Percentiles rank a stretch among this genome's conserved stretches.
Conservation (phyloP, 2,888 invertebrate genomes). For the Pseudococcus longispinus region DNA sequence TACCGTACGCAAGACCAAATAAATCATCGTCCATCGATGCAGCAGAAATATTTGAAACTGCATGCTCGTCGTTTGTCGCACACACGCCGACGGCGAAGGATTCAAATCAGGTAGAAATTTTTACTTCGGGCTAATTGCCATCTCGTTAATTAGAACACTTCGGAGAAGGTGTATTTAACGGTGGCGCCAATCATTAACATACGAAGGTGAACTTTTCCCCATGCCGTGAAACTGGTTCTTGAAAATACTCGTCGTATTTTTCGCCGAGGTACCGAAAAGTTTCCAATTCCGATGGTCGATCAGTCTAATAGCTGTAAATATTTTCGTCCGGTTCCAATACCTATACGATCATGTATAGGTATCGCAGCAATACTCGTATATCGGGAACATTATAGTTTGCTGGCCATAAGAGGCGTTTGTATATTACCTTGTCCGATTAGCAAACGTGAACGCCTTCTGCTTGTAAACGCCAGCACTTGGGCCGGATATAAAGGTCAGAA, state of each 20-base stretch:
- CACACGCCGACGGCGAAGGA: neutral
- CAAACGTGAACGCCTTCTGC: slow-evolving; percentile 10
- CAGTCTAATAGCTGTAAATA: neutral
- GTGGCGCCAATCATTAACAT: slow-evolving; percentile 26
- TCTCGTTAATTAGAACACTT: slow-evolving; percentile 4
- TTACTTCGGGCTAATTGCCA: slow-evolving; percentile 1
- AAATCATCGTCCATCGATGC: neutral
- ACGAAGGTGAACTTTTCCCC: slow-evolving; percentile 23
- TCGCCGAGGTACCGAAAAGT: neutral
- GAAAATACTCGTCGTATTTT: neutral
- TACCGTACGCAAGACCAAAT: neutral
- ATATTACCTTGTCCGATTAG: neutral
- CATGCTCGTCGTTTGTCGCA: neutral
- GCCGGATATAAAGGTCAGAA: neutral
- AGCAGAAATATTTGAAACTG: neutral
- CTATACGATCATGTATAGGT: too few species aligned
- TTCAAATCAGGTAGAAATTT: neutral
- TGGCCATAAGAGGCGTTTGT: neutral
- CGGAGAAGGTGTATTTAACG: neutral
- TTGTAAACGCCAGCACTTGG: neutral
- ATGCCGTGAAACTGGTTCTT: neutral
- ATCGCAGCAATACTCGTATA: too few species aligned
- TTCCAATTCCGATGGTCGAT: neutral
- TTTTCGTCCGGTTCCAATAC: neutral
- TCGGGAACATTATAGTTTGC: neutral